Evolutionary conservation across 37 sponge, comb jelly and placozoan genomes (phyloP).

Genomic region (Hormiphora californensis): DNA sequence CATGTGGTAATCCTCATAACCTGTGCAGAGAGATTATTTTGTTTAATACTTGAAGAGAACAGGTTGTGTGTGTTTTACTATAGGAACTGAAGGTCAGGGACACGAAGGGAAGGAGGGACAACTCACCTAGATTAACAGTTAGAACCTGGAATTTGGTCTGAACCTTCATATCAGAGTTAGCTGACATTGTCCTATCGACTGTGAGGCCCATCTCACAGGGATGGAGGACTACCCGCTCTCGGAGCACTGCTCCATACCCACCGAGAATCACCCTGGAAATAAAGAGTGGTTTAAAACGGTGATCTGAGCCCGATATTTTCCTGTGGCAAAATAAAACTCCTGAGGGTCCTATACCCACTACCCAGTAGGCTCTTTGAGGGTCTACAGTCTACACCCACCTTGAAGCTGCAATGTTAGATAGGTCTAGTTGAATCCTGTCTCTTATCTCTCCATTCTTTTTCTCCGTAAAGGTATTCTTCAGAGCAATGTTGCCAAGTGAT

Average conservation of each 20-base stretch:
- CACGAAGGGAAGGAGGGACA: too few species aligned
- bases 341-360: too few species aligned
- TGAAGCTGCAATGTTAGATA: background rate
- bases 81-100: too few species aligned
- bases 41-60: too few species aligned
- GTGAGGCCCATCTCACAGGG: conserved; percentile 8
- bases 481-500: background rate
- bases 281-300: too few species aligned
- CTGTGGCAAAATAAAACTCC: too few species aligned
- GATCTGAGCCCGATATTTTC: too few species aligned
- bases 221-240: background rate
- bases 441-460: background rate
- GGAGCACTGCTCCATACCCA: background rate
- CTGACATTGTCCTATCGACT: background rate
- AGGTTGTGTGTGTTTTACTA: too few species aligned
- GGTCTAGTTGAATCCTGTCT: background rate
- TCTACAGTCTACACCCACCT: background rate
- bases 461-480: background rate
- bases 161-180: background rate
- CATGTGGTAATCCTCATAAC: conserved; percentile 40
- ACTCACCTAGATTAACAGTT: background rate
- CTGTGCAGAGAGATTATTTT: background rate
- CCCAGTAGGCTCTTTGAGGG: too few species aligned
- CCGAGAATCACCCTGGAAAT: conserved; percentile 27
- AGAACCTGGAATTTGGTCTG: background rate